Base-by-base conservation (phyloP, 2,797 vertebrate genomes). In the Gobio occitaniae region DNA sequence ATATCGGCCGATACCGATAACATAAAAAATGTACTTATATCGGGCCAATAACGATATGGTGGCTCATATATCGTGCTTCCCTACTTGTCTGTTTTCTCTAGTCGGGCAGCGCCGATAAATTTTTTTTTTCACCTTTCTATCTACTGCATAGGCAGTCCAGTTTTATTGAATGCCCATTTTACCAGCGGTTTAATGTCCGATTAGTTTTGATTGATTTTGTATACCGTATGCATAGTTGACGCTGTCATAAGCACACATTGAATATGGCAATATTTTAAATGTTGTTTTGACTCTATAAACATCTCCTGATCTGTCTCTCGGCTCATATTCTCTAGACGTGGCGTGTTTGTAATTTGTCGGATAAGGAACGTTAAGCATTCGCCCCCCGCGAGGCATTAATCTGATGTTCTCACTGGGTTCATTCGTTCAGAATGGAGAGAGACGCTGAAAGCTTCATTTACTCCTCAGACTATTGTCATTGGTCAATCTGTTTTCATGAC, bases 321-420 rank as follows among this genome's bases (percentile, higher is more conserved):
- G 54, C 65, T 71, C 75, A 59, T 68, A 3, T 54, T 76, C 70
- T 75, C 12, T 68, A 56, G 15, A 65, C 19, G 29, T 52, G 41
- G 61, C 3, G 29, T 70, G 78, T 74, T 68, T 71, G 79, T 85
- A 61, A 75, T 87, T 82, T 75, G 59, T 75, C 4, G 32, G 68
- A 59, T 72, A 59, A 36, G 66, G 86, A 44, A 29, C 83, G 65
- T 85, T 87, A 82, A 82, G 56, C 63, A 61, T 66, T 7, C 25
- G 0, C 65, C 15, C 47, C 71, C 32, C 32, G 16, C 1, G 13
- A 16, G 70, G 7, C 61, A 69, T 86, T 76, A 81, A 81, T 86
- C 71, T 76, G 71, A 54, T 17, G 29, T 61, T 77, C 29, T 74
- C 78, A 6, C 65, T 52, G 52, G 65, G 21, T 38, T 81, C 54